These are phyloP conservation scores for Mythimna vitellina DNA, from an alignment of 2,888 invertebrate species.

Conservation along the genomic window DNA sequence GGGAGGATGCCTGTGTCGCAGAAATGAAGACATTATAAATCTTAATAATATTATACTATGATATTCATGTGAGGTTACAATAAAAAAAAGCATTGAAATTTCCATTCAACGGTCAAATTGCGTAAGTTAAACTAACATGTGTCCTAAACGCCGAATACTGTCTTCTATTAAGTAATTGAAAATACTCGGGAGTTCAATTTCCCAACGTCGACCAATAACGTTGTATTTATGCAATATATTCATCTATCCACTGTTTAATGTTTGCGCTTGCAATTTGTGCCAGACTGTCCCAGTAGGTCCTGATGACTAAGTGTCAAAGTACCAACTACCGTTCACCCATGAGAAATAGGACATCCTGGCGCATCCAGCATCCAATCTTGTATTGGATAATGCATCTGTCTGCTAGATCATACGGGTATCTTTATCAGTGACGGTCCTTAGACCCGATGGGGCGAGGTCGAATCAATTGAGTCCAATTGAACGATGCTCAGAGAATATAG, in stretches of 20 bases:
- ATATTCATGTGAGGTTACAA: no score
- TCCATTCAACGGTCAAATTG: slow-evolving; percentile 6
- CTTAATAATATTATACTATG: no score
- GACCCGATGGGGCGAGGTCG: slow-evolving; percentile 76
- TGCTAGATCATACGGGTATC: slow-evolving; percentile 64
- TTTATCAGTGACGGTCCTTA: slow-evolving; percentile 55
- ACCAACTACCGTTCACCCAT: slow-evolving; percentile 36
- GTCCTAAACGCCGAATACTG: slow-evolving; percentile 11
- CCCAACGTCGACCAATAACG: slow-evolving; percentile 13
- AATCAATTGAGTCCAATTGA: slow-evolving; percentile 86
- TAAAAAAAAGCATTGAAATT: slow-evolving; percentile 13
- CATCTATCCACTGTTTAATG: background rate
- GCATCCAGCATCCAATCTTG: slow-evolving; percentile 55
- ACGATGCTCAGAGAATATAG: slow-evolving; percentile 71
- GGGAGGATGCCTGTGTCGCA: no score
- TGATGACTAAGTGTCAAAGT: slow-evolving; percentile 33
- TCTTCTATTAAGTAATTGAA: slow-evolving; percentile 39
- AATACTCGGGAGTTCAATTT: slow-evolving; percentile 21
- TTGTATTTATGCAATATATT: background rate
- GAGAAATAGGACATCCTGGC: slow-evolving; percentile 57
- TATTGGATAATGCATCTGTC: slow-evolving; percentile 61
- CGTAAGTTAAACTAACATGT: slow-evolving; percentile 4
- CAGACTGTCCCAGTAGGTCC: slow-evolving; percentile 9
- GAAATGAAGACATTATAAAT: no score
- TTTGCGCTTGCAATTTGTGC: slow-evolving; percentile 34